Evolutionary conservation across 2,113 vertebrate species (phyloP).

Genomic region (Charadrius vociferus): DNA sequence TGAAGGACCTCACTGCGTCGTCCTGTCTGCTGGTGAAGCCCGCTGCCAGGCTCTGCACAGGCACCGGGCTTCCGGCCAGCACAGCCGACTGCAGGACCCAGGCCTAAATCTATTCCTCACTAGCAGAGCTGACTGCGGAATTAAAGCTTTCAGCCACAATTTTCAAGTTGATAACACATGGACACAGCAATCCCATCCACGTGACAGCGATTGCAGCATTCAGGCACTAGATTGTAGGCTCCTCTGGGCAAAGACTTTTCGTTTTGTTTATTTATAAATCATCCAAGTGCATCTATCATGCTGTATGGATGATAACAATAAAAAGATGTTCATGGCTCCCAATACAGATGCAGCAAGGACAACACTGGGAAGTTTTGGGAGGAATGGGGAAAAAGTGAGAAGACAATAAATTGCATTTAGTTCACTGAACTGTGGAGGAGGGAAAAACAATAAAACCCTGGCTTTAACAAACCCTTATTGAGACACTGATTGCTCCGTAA

Average conservation of each 20-base stretch:
- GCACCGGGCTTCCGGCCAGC: background rate
- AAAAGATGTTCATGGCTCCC: background rate
- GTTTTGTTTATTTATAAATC: constrained; percentile 21
- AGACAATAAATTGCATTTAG: constrained; percentile 31
- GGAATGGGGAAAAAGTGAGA: constrained; percentile 4
- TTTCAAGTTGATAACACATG: constrained; percentile 54
- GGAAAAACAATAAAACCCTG: constrained; percentile 16
- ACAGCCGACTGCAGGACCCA: background rate
- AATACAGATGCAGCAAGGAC: background rate
- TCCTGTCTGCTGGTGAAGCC: constrained; percentile 4
- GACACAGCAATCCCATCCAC: constrained; percentile 20
- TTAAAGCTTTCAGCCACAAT: constrained; percentile 56
- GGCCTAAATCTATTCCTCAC: constrained; percentile 15
- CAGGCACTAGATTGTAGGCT: background rate
- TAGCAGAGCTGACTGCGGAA: constrained; percentile 38
- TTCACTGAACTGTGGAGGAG: constrained; percentile 51
- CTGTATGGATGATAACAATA: background rate
- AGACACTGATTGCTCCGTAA: constrained; percentile 43
- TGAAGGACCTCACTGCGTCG: background rate
- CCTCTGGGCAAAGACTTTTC: background rate
- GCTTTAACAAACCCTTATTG: constrained; percentile 52
- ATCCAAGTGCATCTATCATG: background rate
- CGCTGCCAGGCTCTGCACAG: background rate
- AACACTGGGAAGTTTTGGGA: background rate
- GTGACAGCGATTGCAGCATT: background rate